Evolutionary conservation across 2,113 vertebrate species (phyloP), one percentile per base, ranked within the genome.

Genomic region (Ranitomeya variabilis): DNA sequence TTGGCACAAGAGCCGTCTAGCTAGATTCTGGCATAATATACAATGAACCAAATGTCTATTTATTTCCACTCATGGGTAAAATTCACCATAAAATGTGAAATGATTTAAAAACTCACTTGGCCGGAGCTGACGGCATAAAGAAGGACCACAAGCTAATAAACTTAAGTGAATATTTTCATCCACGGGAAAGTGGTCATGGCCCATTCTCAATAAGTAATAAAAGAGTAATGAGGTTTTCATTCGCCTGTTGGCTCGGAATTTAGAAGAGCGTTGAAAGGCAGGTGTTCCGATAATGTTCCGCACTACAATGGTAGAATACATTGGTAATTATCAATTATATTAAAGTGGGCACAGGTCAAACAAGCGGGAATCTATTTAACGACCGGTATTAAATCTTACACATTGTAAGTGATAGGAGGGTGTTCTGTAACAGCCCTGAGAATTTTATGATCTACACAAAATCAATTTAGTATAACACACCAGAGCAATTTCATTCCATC

Each of bases 361-460:
- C 73, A 84, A 79, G 60, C 60, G 51, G 73, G 83, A 83, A 83
- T 79, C 77, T 85, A 89, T 89, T 85, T 85, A 78, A 89, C 55
- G 51, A 64, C 11, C 54, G 15, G 12, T 51, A 45, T 71, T 55
- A 78, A 84, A 79, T 85, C 73, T 79, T 64, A 67, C 62, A 52
- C 87, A 76, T 84, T 79, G 82, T 89, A 89, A 73, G 81, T 59
- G 87, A 89, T 89, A 85, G 79, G 74, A 78, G 87, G 78, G 78
- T 67, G 64, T 82, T 85, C 81, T 85, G 73, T 79, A 89, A 85
- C 81, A 67, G 74, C 73, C 81, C 74, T 78, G 73, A 76, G 82
- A 85, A 37, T 89, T 89, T 89, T 89, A 89, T 85, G 73, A 89
- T 84, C 81, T 85, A 89, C 87, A 85, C 87, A 89, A 89, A 85